These are phyloP conservation scores for Ciconia nigra DNA, from an alignment of 2,797 vertebrate species.

Conservation along the genomic window DNA sequence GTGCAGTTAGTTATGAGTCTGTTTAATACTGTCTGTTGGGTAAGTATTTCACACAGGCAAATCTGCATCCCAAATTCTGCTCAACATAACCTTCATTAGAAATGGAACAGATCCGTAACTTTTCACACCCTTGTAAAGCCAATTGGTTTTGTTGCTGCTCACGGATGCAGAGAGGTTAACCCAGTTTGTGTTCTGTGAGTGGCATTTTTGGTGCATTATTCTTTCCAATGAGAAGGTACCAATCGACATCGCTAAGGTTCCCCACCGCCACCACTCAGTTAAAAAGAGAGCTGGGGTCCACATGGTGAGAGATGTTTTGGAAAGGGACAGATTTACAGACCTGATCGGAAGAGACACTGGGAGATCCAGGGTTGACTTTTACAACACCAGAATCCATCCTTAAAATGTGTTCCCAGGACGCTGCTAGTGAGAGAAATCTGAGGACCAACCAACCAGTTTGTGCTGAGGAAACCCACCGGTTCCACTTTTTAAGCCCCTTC, in stretches of 20 bases:
- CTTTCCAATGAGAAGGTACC: not conserved
- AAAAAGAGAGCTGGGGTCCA: constrained; percentile 39
- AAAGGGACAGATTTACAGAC: constrained; percentile 70
- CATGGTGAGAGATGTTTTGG: constrained; percentile 19
- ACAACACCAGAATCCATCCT: constrained; percentile 72
- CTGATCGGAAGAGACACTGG: constrained; percentile 72
- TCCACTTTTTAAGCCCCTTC: constrained; percentile 4
- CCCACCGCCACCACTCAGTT: not conserved
- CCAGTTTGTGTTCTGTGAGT: constrained; percentile 75
- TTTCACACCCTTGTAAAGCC: not conserved
- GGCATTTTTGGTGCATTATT: not conserved
- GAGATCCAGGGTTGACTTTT: constrained; percentile 71
- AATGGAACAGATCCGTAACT: not conserved
- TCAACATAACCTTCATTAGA: not conserved
- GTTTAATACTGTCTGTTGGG: not conserved
- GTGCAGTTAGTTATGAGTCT: not conserved
- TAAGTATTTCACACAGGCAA: not conserved
- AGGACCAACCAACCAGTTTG: not conserved
- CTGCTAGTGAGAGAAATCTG: constrained; percentile 45
- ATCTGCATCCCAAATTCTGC: not conserved
- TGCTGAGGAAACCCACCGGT: not conserved
- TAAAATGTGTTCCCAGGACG: constrained; percentile 46
- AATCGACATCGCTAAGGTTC: not conserved
- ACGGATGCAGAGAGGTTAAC: not conserved
- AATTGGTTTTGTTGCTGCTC: constrained; percentile 49